These are phyloP conservation scores for Heliconius eleuchia DNA, from an alignment of 1,140 invertebrate genomes.

Conservation along the genomic window DNA sequence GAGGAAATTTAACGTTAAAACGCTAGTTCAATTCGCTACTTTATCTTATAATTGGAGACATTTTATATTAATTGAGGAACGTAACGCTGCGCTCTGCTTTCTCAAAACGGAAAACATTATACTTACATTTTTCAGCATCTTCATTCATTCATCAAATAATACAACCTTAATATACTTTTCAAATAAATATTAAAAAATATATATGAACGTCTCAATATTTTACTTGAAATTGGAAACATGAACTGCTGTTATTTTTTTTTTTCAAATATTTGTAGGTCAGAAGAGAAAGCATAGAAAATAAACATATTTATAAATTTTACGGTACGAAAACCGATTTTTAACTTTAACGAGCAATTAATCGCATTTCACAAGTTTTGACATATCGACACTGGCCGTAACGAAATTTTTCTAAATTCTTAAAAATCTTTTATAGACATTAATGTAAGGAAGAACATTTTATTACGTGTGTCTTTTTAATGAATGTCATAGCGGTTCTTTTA, in stretches of 20 bases:
- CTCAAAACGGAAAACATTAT: too few species aligned
- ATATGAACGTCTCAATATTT: background rate
- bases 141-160: too few species aligned
- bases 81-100: too few species aligned
- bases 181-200: background rate
- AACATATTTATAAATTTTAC: conserved; percentile 33
- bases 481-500: too few species aligned
- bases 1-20: too few species aligned
- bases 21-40: too few species aligned
- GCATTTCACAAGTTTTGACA: conserved; percentile 20
- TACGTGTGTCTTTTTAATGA: too few species aligned
- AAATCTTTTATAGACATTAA: background rate
- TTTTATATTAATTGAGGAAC: too few species aligned
- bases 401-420: background rate
- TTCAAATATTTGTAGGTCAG: conserved; percentile 17
- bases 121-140: too few species aligned
- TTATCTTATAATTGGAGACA: too few species aligned
- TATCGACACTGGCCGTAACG: background rate
- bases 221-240: background rate
- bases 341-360: conserved; percentile 32
- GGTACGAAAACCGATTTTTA: conserved; percentile 25
- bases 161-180: too few species aligned
- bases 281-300: conserved; percentile 33
- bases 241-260: conserved; percentile 15
- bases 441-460: background rate